Percentiles rank a stretch among this genome's conserved stretches.
phyloP scores from a whole-genome alignment of 2,797 vertebrate species.

The Rousettus madagascariensis region DNA sequence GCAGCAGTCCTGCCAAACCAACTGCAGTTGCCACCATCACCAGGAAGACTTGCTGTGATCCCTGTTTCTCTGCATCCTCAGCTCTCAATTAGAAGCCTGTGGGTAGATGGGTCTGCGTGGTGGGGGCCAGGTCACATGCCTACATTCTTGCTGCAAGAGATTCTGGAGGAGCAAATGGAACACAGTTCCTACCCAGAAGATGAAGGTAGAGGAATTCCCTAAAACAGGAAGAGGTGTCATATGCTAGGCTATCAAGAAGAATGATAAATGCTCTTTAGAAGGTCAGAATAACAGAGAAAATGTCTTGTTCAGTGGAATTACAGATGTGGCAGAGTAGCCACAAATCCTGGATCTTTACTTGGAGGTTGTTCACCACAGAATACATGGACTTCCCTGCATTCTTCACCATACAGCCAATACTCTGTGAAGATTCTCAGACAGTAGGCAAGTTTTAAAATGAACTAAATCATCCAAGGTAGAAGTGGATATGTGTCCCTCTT shows the following conservation, averaged over 20 bases:
- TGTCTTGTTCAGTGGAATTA: not conserved
- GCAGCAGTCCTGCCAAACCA: not conserved
- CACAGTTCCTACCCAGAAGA: not conserved
- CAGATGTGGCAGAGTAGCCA: not conserved
- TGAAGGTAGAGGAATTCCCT: not conserved
- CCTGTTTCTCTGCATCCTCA: not conserved
- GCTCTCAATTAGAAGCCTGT: not conserved
- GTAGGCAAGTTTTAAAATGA: not conserved
- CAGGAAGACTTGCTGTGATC: not conserved
- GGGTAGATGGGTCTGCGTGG: not conserved
- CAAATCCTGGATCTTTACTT: not conserved
- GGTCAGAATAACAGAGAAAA: not conserved
- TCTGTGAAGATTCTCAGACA: not conserved
- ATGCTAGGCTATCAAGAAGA: not conserved
- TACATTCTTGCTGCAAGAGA: not conserved
- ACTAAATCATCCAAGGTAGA: not conserved
- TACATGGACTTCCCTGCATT: not conserved
- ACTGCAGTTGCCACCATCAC: not conserved
- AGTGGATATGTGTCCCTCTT: not conserved
- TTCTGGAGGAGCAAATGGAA: not conserved
- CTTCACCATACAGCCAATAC: not conserved
- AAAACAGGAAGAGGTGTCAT: not conserved
- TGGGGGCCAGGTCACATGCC: not conserved
- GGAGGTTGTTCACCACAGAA: too few species aligned
- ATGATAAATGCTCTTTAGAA: not conserved